Evolutionary conservation across 2,888 invertebrate genomes (phyloP).

Genomic region (Myopa testacea): DNA sequence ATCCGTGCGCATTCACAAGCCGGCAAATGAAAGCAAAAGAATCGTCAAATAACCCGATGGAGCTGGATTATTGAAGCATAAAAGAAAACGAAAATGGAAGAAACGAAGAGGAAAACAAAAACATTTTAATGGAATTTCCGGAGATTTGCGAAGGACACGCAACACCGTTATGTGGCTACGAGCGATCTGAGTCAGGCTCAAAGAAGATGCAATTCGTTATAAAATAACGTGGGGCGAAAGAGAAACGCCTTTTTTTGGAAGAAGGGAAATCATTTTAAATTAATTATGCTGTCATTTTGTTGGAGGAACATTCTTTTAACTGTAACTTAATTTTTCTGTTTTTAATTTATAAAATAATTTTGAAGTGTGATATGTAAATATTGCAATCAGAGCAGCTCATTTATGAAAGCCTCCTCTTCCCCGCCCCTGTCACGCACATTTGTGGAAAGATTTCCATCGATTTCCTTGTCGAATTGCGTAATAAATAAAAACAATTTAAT

Average conservation of each 20-base stretch:
- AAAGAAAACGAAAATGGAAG: neutral
- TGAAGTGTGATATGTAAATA: too few species aligned
- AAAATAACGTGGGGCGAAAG: neutral
- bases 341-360: too few species aligned
- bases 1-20: neutral
- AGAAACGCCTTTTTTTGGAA: neutral
- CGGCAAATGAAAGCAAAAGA: neutral
- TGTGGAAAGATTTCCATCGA: too few species aligned
- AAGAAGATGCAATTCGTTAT: neutral
- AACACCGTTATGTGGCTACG: constrained; percentile 8
- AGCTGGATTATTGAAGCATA: constrained; percentile 5
- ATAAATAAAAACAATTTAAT: too few species aligned
- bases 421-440: too few species aligned
- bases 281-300: neutral
- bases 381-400: too few species aligned
- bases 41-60: neutral
- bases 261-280: neutral
- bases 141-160: constrained; percentile 24
- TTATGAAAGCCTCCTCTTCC: too few species aligned
- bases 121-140: constrained; percentile 36
- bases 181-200: neutral
- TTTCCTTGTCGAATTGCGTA: too few species aligned
- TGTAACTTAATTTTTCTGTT: too few species aligned
- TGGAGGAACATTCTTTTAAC: too few species aligned
- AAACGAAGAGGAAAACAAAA: constrained; percentile 20